Evolutionary conservation across 2,797 vertebrate species (phyloP).

Genomic region (Poeciliopsis turneri): DNA sequence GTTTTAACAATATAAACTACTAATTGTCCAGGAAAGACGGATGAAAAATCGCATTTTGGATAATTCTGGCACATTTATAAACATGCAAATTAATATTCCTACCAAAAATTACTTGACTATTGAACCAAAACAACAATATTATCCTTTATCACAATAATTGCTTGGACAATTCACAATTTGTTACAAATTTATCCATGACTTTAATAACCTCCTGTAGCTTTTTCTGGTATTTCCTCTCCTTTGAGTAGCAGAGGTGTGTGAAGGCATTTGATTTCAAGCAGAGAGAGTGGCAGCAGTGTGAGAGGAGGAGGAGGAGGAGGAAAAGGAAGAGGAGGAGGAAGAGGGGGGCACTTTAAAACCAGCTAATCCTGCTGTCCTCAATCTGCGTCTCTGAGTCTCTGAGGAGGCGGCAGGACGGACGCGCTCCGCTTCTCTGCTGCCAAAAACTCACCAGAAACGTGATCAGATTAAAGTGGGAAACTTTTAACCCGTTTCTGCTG

Average conservation of each 20-base stretch:
- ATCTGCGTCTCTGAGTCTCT: conserved; percentile 58
- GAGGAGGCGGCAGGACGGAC: conserved; percentile 45
- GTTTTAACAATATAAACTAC: too few species aligned
- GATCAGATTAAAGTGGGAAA: not conserved
- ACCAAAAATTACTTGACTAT: too few species aligned
- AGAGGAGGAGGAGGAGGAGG: conserved; percentile 3
- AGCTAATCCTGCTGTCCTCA: conserved; percentile 77
- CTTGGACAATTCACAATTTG: too few species aligned
- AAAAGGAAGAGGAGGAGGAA: not conserved
- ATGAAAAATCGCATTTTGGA: too few species aligned
- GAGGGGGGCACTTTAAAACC: conserved; percentile 65
- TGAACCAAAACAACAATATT: too few species aligned
- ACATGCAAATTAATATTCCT: too few species aligned
- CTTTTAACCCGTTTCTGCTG: not conserved
- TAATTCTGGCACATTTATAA: too few species aligned
- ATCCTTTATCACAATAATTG: too few species aligned
- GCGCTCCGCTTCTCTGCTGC: conserved; percentile 23
- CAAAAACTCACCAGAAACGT: conserved; percentile 11
- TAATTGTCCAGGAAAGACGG: too few species aligned
- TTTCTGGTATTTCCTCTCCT: not conserved
- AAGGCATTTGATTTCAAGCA: conserved; percentile 15
- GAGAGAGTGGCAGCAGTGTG: conserved; percentile 28
- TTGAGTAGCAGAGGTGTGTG: conserved; percentile 18
- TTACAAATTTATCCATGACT: not conserved
- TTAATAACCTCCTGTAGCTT: not conserved